phyloP scores from a whole-genome alignment of 1,140 invertebrate genomes.

The Contarinia nasturtii region DNA sequence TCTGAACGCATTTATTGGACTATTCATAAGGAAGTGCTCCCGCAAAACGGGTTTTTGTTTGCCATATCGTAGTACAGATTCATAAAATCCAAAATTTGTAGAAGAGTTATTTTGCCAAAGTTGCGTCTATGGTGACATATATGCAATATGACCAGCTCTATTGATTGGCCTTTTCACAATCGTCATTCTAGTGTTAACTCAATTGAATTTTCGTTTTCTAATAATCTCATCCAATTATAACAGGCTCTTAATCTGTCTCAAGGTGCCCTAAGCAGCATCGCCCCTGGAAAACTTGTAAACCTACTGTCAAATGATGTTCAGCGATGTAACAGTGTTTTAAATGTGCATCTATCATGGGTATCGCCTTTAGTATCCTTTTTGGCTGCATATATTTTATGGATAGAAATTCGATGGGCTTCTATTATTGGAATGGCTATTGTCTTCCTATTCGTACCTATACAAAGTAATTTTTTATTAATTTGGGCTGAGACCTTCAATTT shows the following conservation, averaged over 20 bases:
- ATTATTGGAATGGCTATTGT: constrained; percentile 48
- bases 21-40: too few species aligned
- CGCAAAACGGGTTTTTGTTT: too few species aligned
- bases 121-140: too few species aligned
- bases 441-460: constrained; percentile 50
- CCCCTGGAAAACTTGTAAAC: constrained; percentile 67
- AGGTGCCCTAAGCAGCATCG: constrained; percentile 45
- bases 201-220: constrained; percentile 47
- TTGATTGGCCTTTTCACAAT: too few species aligned
- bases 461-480: constrained; percentile 26
- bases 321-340: constrained; percentile 37
- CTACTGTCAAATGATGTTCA: constrained; percentile 61
- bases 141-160: too few species aligned
- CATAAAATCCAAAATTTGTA: too few species aligned
- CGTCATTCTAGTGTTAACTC: constrained; percentile 33
- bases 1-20: too few species aligned
- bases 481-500: too few species aligned
- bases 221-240: constrained; percentile 32
- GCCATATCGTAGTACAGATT: too few species aligned
- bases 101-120: too few species aligned
- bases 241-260: constrained; percentile 34
- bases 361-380: constrained; percentile 42
- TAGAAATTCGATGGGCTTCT: constrained; percentile 39
- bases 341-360: constrained; percentile 40
- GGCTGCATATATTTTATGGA: constrained; percentile 40